Evolutionary conservation across 2,888 invertebrate genomes (phyloP).

Genomic region (Cataglyphis cursor): DNA sequence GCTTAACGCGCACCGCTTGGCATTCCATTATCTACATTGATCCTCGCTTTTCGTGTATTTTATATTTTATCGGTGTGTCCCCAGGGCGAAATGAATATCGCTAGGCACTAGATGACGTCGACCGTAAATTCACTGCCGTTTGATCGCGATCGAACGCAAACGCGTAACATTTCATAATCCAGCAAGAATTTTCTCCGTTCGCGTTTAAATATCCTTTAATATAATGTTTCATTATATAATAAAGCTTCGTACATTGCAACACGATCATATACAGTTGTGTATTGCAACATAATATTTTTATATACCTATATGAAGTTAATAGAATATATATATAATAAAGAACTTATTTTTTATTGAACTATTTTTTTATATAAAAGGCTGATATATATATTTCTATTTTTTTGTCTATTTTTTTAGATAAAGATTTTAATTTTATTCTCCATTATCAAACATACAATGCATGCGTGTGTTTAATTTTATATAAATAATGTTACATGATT

Average conservation of each 20-base stretch:
- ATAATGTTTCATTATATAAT: neutral
- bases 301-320: neutral
- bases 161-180: conserved; percentile 11
- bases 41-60: conserved; percentile 57
- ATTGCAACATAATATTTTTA: neutral
- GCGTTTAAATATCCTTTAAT: neutral
- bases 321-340: neutral
- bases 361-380: neutral
- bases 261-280: neutral
- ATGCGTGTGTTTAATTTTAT: conserved; percentile 31
- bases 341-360: neutral
- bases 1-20: conserved; percentile 51
- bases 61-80: conserved; percentile 50
- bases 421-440: neutral
- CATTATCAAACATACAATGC: conserved; percentile 1
- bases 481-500: neutral
- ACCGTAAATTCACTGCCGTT: conserved; percentile 45
- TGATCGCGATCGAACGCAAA: conserved; percentile 32
- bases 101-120: conserved; percentile 36
- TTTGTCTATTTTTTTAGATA: neutral
- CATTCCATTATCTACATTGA: conserved; percentile 56
- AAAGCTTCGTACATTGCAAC: neutral
- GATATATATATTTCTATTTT: neutral
- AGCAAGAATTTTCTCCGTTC: neutral
- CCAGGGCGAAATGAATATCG: conserved; percentile 52